A percentile compares a stretch with the other conserved stretches of the same genome.
phyloP scores from a whole-genome alignment of 2,888 invertebrate species.

The Synergus itoensis region DNA sequence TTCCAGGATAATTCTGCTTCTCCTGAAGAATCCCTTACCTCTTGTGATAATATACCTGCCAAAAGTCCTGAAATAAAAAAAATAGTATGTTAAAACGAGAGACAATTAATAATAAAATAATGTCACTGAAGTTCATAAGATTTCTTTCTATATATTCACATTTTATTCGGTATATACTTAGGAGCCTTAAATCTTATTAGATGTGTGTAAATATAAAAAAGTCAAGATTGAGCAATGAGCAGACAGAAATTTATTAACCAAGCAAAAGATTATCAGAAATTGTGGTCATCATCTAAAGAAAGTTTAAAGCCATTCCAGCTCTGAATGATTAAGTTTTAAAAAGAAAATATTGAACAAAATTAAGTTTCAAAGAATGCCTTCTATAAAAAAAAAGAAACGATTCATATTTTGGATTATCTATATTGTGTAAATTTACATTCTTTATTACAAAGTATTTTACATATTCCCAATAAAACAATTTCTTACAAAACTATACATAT shows the following conservation, averaged over 20 bases:
- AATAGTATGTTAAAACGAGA: slow-evolving; percentile 2
- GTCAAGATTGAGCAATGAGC: background rate
- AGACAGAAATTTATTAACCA: background rate
- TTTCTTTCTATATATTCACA: background rate
- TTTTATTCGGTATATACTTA: background rate
- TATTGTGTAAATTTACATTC: background rate
- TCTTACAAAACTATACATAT: background rate
- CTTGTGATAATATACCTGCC: slow-evolving; percentile 18
- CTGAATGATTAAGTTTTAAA: background rate
- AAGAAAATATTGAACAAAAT: background rate
- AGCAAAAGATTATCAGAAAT: background rate
- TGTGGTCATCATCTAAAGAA: background rate
- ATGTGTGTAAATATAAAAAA: background rate
- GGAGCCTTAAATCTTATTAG: no score
- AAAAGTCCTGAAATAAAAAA: slow-evolving; percentile 34
- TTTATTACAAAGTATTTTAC: background rate
- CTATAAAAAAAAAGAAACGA: background rate
- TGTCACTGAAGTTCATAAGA: background rate
- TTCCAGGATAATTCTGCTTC: background rate
- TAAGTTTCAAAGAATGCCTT: background rate
- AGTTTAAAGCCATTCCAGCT: background rate
- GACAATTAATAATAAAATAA: background rate
- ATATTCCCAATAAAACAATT: background rate
- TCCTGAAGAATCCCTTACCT: background rate
- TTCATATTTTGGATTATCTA: background rate